Conservation (phyloP, 1,140 invertebrate species). For the Limonius californicus region DNA sequence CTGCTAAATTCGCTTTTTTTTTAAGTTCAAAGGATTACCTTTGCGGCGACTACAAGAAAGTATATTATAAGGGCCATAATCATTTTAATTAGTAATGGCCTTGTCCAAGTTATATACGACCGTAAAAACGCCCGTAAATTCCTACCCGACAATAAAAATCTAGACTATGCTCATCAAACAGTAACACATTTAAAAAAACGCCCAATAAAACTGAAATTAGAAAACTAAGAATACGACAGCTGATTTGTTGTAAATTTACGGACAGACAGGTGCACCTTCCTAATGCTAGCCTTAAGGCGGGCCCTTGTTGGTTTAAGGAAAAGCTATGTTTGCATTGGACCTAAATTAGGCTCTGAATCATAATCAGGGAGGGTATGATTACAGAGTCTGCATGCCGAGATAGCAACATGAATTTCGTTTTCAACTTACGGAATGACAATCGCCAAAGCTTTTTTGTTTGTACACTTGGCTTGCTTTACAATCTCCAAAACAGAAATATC, state of each 20-base stretch:
- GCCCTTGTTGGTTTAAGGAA: slow-evolving; percentile 27
- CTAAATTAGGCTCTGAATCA: slow-evolving; percentile 26
- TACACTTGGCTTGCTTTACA: too few species aligned
- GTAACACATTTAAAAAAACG: neutral
- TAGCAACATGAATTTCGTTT: slow-evolving; percentile 12
- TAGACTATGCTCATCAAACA: neutral
- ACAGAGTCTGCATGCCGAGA: slow-evolving; percentile 21
- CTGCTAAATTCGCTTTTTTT: too few species aligned
- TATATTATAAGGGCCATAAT: too few species aligned
- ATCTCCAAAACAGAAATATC: too few species aligned
- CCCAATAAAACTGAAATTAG: slow-evolving; percentile 7
- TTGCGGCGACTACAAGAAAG: too few species aligned
- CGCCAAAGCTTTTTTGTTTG: too few species aligned
- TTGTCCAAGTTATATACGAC: neutral
- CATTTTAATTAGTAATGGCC: neutral
- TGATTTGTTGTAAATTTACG: slow-evolving; percentile 28
- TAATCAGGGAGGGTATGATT: slow-evolving; percentile 28
- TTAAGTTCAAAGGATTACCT: neutral
- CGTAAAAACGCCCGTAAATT: neutral
- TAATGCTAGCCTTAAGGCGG: slow-evolving; percentile 20
- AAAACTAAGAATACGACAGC: slow-evolving; percentile 20
- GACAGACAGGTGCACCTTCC: slow-evolving; percentile 26
- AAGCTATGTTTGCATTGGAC: slow-evolving; percentile 27
- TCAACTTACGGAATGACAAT: neutral
- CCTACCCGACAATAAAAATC: slow-evolving; percentile 13